A percentile compares a stretch with the other conserved stretches of the same genome.
Conservation (phyloP, 2,888 invertebrate genomes). For the Venusia cambrica region DNA sequence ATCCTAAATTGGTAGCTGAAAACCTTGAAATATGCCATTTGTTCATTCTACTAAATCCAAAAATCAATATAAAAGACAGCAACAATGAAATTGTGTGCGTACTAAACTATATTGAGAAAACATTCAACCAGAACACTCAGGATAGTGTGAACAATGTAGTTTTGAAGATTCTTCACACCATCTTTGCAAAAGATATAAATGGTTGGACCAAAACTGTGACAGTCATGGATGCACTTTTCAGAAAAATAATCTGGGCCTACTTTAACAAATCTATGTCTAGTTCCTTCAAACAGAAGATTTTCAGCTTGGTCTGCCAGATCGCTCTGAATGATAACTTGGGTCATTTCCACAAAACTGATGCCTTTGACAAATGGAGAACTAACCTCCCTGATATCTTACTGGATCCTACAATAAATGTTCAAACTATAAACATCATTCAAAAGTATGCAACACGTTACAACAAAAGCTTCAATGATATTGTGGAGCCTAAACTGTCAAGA, state of each 20-base stretch:
- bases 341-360: conserved; percentile 57
- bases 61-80: conserved; percentile 57
- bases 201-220: conserved; percentile 58
- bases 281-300: conserved; percentile 59
- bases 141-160: conserved; percentile 46
- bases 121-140: conserved; percentile 49
- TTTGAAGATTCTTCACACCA: conserved; percentile 54
- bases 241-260: conserved; percentile 62
- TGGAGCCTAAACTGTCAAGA: conserved; percentile 59
- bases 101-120: conserved; percentile 76
- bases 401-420: conserved; percentile 64
- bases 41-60: conserved; percentile 71
- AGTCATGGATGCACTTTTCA: conserved; percentile 56
- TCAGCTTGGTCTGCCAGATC: conserved; percentile 66
- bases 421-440: conserved; percentile 79
- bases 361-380: conserved; percentile 74
- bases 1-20: conserved; percentile 56
- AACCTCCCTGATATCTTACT: conserved; percentile 81
- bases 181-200: conserved; percentile 56
- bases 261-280: conserved; percentile 48
- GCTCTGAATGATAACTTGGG: conserved; percentile 60
- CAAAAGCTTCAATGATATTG: conserved; percentile 65
- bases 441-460: conserved; percentile 81
- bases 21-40: conserved; percentile 66
- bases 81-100: conserved; percentile 57